Evolutionary conservation across 2,797 vertebrate species (phyloP).

Genomic region (Knipowitschia caucasica): DNA sequence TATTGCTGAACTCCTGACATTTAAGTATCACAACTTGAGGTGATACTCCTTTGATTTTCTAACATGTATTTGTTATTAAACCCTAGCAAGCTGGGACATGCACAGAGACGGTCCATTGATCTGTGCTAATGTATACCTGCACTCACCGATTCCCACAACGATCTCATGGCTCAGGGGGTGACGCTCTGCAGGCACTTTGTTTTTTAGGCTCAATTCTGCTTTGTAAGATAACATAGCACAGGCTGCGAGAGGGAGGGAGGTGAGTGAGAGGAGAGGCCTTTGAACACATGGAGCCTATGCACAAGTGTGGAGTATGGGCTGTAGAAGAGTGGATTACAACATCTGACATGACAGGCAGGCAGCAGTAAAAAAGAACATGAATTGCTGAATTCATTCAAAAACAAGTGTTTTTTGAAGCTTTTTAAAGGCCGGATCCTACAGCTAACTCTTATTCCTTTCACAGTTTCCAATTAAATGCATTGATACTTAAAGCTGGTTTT

Average conservation of each 20-base stretch:
- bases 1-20: background rate
- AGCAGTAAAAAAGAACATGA: background rate
- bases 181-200: slow-evolving; percentile 22
- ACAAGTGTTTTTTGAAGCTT: background rate
- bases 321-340: slow-evolving; percentile 14
- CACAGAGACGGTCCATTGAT: slow-evolving; percentile 48
- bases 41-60: slow-evolving; percentile 3
- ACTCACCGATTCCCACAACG: slow-evolving; percentile 39
- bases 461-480: background rate
- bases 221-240: slow-evolving; percentile 33
- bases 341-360: slow-evolving; percentile 10
- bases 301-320: background rate
- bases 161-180: slow-evolving; percentile 30
- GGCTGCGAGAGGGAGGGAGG: slow-evolving; percentile 5
- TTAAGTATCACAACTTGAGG: background rate
- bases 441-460: background rate
- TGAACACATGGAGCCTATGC: slow-evolving; percentile 10
- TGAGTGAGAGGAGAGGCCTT: slow-evolving; percentile 18
- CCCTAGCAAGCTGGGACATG: slow-evolving; percentile 17
- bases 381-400: slow-evolving; percentile 10
- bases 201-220: slow-evolving; percentile 30
- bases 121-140: slow-evolving; percentile 48
- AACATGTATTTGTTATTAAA: slow-evolving; percentile 31
- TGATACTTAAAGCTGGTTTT: background rate
- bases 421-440: background rate